Conservation (phyloP, 2,797 vertebrate species). For the Gobio occitaniae region DNA sequence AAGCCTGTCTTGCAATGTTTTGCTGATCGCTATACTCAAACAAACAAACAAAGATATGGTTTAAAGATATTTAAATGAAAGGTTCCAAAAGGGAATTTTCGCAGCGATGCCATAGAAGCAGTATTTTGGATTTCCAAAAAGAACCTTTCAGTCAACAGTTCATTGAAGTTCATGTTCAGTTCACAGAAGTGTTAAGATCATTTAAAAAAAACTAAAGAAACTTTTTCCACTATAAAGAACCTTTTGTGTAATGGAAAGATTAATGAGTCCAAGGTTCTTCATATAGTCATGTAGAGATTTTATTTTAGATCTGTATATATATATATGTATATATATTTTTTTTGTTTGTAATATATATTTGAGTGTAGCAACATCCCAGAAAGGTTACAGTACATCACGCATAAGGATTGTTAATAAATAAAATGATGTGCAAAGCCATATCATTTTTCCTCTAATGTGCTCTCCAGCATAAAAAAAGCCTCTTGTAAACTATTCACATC, state of each 20-base stretch:
- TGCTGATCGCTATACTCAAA: background rate
- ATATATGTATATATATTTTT: too few relatives aligned
- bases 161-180: too few relatives aligned
- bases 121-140: background rate
- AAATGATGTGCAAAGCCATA: slow-evolving; percentile 15
- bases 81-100: background rate
- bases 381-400: background rate
- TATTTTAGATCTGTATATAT: too few relatives aligned
- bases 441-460: slow-evolving; percentile 42
- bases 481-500: slow-evolving; percentile 37
- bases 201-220: background rate
- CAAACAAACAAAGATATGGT: background rate
- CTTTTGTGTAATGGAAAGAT: background rate
- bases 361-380: background rate
- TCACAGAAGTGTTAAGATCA: too few relatives aligned
- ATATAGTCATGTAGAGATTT: background rate
- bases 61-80: background rate
- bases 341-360: background rate
- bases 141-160: background rate
- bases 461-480: slow-evolving; percentile 12
- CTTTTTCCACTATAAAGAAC: background rate
- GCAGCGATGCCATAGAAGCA: background rate
- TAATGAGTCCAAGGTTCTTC: background rate
- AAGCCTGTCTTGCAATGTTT: background rate
- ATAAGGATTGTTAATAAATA: slow-evolving; percentile 1